A percentile compares a stretch with the other conserved stretches of the same genome.
Conservation (phyloP, 2,888 invertebrate genomes). For the Microplitis manilae region DNA sequence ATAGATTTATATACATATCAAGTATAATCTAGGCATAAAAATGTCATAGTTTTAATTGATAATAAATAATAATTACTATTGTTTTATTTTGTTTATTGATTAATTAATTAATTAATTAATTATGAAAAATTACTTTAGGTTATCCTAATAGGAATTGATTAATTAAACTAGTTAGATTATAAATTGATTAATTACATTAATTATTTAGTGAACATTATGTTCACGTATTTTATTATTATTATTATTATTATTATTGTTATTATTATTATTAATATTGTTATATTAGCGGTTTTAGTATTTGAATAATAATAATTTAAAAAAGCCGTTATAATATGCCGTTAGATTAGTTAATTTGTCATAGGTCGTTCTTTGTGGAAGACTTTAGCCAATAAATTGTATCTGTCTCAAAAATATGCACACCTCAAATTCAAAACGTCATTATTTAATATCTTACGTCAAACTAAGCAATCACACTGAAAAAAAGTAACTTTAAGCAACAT, state of each 20-base stretch:
- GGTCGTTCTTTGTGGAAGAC: slow-evolving; percentile 44
- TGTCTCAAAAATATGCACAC: background rate
- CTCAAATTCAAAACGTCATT: background rate
- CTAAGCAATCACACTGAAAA: too few species aligned
- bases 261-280: slow-evolving; percentile 45
- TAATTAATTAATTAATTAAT: slow-evolving; percentile 17
- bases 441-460: too few species aligned
- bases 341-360: slow-evolving; percentile 46
- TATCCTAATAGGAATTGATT: slow-evolving; percentile 40
- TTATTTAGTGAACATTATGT: slow-evolving; percentile 54
- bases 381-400: slow-evolving; percentile 9
- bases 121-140: slow-evolving; percentile 23
- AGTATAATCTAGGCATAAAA: slow-evolving; percentile 51
- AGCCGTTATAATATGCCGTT: slow-evolving; percentile 51
- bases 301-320: slow-evolving; percentile 34
- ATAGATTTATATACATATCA: slow-evolving; percentile 63
- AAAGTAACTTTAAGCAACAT: too few species aligned
- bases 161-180: slow-evolving; percentile 61
- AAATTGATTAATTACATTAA: slow-evolving; percentile 33
- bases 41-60: slow-evolving; percentile 41
- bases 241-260: slow-evolving; percentile 41
- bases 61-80: slow-evolving; percentile 18
- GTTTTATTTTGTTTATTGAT: slow-evolving; percentile 2
- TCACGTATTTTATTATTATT: slow-evolving; percentile 32
- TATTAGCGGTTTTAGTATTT: slow-evolving; percentile 44